Percentiles rank a stretch among this genome's conserved stretches.
Evolutionary conservation across 2,888 invertebrate species (phyloP).

Genomic region (Chalcis sispes): DNA sequence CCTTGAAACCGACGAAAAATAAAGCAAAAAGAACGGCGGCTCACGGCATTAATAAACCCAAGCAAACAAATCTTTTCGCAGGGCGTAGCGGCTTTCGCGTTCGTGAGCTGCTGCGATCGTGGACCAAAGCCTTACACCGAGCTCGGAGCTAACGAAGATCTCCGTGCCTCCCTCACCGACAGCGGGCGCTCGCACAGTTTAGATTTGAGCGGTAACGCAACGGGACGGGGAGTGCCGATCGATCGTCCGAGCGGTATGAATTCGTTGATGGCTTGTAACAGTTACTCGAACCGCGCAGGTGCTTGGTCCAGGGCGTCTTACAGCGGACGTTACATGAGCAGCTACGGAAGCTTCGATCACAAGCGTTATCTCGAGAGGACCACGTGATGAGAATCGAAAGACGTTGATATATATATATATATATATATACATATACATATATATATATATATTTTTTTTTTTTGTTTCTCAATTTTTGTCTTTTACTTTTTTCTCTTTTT

Average conservation of each 20-base stretch:
- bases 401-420: background rate
- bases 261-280: constrained; percentile 85
- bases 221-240: constrained; percentile 79
- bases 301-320: constrained; percentile 78
- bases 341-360: constrained; percentile 78
- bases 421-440: too few species aligned
- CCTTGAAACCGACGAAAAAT: too few species aligned
- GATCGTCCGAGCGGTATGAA: constrained; percentile 86
- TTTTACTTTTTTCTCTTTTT: too few species aligned
- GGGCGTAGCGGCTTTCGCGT: constrained; percentile 74
- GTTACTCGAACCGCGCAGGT: constrained; percentile 83
- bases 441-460: background rate
- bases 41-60: background rate
- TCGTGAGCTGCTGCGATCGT: constrained; percentile 68
- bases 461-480: background rate
- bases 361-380: constrained; percentile 72
- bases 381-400: constrained; percentile 64
- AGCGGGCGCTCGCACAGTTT: constrained; percentile 67
- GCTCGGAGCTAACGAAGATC: constrained; percentile 67
- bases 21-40: too few species aligned
- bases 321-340: constrained; percentile 78
- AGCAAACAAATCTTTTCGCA: constrained; percentile 58
- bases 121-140: constrained; percentile 74
- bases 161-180: constrained; percentile 67
- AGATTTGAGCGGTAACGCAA: constrained; percentile 34